A percentile compares a stretch with the other conserved stretches of the same genome.
phyloP scores from a whole-genome alignment of 2,797 vertebrate species.

The Pseudochirops corinnae region DNA sequence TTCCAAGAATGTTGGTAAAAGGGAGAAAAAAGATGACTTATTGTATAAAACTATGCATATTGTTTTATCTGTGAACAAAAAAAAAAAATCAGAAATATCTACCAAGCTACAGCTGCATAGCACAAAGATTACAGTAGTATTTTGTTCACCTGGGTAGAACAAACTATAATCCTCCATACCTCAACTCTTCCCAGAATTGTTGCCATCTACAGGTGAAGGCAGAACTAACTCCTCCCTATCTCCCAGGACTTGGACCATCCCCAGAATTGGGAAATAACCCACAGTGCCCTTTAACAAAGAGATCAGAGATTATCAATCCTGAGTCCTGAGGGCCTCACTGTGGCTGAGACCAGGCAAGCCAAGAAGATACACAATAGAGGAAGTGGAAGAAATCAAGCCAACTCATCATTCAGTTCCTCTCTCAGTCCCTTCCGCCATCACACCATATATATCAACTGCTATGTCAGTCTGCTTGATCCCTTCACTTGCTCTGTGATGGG shows the following conservation, averaged over 20 bases:
- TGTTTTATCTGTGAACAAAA: background rate
- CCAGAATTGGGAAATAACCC: background rate
- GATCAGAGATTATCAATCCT: conserved; percentile 10
- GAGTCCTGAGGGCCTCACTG: conserved; percentile 15
- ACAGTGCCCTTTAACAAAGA: background rate
- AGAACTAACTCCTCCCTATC: background rate
- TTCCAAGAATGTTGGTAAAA: background rate
- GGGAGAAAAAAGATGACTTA: background rate
- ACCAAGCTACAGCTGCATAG: background rate
- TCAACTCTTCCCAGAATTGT: background rate
- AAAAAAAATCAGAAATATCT: background rate
- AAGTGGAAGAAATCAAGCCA: conserved; percentile 39
- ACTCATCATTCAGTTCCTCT: background rate
- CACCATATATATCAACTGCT: background rate
- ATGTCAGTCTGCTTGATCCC: background rate
- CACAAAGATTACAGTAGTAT: background rate
- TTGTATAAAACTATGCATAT: background rate
- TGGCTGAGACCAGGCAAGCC: conserved; percentile 44
- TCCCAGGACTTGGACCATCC: background rate
- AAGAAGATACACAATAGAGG: conserved; percentile 26
- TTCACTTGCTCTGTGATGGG: background rate
- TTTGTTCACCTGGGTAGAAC: background rate
- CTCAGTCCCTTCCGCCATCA: background rate
- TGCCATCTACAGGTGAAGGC: background rate
- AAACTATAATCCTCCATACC: background rate